Percentiles rank a stretch among this genome's conserved stretches.
Conservation (phyloP, 2,797 vertebrate species). For the Microctenopoma lineatum region DNA sequence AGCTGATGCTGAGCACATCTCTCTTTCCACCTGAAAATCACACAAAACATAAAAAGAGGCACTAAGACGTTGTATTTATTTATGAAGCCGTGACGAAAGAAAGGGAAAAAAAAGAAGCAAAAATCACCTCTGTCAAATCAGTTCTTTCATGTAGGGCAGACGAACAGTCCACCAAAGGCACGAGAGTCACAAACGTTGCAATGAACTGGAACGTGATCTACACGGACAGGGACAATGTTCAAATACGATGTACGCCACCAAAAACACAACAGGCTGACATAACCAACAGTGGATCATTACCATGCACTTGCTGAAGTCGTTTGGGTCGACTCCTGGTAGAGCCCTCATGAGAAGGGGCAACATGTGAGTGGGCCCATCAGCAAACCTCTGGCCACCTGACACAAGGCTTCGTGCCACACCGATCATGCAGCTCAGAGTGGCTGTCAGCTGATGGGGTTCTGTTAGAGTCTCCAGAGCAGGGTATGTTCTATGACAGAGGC, state of each 20-base stretch:
- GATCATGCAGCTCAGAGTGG: conserved; percentile 97
- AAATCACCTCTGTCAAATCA: conserved; percentile 91
- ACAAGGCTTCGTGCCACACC: conserved; percentile 96
- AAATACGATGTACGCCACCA: background rate
- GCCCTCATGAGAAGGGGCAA: conserved; percentile 97
- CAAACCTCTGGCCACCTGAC: conserved; percentile 90
- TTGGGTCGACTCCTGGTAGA: conserved; percentile 96
- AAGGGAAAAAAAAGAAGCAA: background rate
- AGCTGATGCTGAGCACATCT: conserved; percentile 95
- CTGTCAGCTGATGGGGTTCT: conserved; percentile 97
- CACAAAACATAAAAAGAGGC: background rate
- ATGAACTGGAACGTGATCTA: conserved; percentile 99
- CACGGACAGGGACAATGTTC: conserved; percentile 12
- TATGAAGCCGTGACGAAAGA: background rate
- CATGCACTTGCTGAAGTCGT: conserved; percentile 99
- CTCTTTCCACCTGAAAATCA: conserved; percentile 89
- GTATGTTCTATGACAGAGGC: conserved; percentile 86
- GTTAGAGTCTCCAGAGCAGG: conserved; percentile 96
- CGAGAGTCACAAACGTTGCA: conserved; percentile 97
- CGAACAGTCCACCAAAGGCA: conserved; percentile 99
- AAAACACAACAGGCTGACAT: background rate
- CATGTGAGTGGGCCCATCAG: conserved; percentile 97
- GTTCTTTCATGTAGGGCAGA: conserved; percentile 91
- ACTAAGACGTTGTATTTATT: background rate
- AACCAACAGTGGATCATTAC: conserved; percentile 75